These are phyloP conservation scores for Oryzias woworae DNA, from an alignment of 2,113 vertebrate genomes.

Conservation along the genomic window DNA sequence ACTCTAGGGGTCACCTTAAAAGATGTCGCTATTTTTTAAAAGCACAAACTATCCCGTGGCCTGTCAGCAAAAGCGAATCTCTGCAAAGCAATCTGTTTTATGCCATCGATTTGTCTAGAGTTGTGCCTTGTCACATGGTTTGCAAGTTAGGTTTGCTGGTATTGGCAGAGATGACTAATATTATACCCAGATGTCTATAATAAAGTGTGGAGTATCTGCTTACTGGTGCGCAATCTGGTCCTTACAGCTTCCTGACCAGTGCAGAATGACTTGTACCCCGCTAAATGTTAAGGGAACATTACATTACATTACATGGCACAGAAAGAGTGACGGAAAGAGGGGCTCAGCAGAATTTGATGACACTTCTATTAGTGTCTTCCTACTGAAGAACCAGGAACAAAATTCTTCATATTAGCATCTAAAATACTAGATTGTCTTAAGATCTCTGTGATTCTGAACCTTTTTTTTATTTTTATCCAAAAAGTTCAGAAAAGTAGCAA, in stretches of 20 bases:
- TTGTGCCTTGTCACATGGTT: slow-evolving; percentile 75
- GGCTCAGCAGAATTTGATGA: slow-evolving; percentile 71
- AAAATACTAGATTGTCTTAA: slow-evolving; percentile 11
- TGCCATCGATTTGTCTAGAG: slow-evolving; percentile 78
- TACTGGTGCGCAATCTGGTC: slow-evolving; percentile 74
- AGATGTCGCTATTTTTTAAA: slow-evolving; percentile 82
- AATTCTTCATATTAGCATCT: slow-evolving; percentile 27
- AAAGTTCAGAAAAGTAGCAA: no score
- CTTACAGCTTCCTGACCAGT: slow-evolving; percentile 74
- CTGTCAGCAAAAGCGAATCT: slow-evolving; percentile 79
- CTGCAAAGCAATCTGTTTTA: slow-evolving; percentile 81
- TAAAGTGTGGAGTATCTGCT: slow-evolving; percentile 80
- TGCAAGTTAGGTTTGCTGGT: slow-evolving; percentile 73
- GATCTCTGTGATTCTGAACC: not conserved
- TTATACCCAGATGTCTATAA: slow-evolving; percentile 82
- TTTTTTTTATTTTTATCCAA: not conserved
- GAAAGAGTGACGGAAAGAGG: slow-evolving; percentile 45
- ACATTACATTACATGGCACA: slow-evolving; percentile 63
- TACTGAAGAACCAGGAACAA: slow-evolving; percentile 29
- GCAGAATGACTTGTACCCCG: slow-evolving; percentile 72
- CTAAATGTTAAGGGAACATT: slow-evolving; percentile 77
- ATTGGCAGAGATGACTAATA: slow-evolving; percentile 83
- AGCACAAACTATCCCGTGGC: slow-evolving; percentile 74
- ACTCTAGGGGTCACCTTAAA: slow-evolving; percentile 84
- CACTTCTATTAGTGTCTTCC: slow-evolving; percentile 61